A percentile compares a stretch with the other conserved stretches of the same genome.
These are phyloP conservation scores for Alloscopus bannaensis DNA, from an alignment of 2,888 invertebrate species.

Conservation along the genomic window DNA sequence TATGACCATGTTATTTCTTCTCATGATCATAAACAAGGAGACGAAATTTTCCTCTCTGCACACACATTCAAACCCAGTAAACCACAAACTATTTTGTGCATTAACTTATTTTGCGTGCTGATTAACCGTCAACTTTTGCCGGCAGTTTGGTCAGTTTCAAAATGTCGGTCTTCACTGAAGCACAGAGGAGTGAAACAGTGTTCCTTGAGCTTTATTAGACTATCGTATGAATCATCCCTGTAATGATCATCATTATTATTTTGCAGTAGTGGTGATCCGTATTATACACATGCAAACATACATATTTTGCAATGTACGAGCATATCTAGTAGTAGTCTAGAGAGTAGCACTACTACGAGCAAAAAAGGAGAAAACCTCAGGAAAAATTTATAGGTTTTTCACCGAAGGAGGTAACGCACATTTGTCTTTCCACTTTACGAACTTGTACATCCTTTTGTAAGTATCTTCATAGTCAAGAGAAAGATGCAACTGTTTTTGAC, in stretches of 20 bases:
- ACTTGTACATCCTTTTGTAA: conserved; percentile 27
- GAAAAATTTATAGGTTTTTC: conserved; percentile 25
- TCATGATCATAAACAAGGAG: conserved; percentile 25
- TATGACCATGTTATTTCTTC: conserved; percentile 15
- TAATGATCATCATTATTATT: conserved; percentile 16
- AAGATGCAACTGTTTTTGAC: conserved; percentile 26
- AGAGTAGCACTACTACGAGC: not conserved
- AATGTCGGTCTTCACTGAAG: conserved; percentile 19
- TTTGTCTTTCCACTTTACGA: conserved; percentile 23
- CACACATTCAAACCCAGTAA: conserved; percentile 39
- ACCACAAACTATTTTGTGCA: conserved; percentile 46
- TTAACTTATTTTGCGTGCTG: conserved; percentile 57
- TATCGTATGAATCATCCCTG: conserved; percentile 40
- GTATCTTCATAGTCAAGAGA: conserved; percentile 20
- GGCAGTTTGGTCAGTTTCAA: conserved; percentile 61
- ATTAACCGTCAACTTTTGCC: conserved; percentile 59
- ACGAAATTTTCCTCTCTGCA: conserved; percentile 19
- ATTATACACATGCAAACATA: conserved; percentile 19
- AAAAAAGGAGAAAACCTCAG: conserved; percentile 18
- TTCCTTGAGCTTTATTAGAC: conserved; percentile 39
- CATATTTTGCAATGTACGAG: not conserved
- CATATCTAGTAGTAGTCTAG: not conserved
- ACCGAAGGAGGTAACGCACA: conserved; percentile 23
- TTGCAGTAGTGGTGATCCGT: conserved; percentile 5
- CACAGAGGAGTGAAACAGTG: conserved; percentile 21